Conservation (phyloP, 2,888 invertebrate species). For the Lutraria lutraria region DNA sequence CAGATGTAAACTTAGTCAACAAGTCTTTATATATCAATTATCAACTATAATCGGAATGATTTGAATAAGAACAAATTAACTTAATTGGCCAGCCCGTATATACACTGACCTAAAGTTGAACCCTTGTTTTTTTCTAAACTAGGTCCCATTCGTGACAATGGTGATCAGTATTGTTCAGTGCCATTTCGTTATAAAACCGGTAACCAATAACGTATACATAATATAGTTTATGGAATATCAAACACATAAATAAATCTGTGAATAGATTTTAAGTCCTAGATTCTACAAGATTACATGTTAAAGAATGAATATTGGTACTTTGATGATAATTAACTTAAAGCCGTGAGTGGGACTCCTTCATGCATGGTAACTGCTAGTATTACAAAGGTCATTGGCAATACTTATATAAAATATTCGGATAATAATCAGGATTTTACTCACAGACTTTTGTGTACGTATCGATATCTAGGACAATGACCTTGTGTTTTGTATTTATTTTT, state of each 20-base stretch:
- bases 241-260: neutral
- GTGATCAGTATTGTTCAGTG: neutral
- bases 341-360: neutral
- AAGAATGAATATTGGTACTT: neutral
- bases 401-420: neutral
- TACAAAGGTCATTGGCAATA: neutral
- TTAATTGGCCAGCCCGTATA: neutral
- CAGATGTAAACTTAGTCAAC: neutral
- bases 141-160: neutral
- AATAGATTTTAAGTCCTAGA: neutral
- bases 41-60: neutral
- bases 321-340: neutral
- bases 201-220: neutral
- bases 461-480: neutral
- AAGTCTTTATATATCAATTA: neutral
- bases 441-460: neutral
- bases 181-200: neutral
- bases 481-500: neutral
- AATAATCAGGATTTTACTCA: neutral
- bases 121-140: neutral
- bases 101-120: neutral
- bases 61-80: neutral
- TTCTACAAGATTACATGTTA: neutral
- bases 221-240: neutral
- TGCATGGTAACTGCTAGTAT: conserved; percentile 1